A percentile compares a stretch with the other conserved stretches of the same genome.
Evolutionary conservation across 1,140 invertebrate species (phyloP).

Genomic region (Drosophila bocki): DNA sequence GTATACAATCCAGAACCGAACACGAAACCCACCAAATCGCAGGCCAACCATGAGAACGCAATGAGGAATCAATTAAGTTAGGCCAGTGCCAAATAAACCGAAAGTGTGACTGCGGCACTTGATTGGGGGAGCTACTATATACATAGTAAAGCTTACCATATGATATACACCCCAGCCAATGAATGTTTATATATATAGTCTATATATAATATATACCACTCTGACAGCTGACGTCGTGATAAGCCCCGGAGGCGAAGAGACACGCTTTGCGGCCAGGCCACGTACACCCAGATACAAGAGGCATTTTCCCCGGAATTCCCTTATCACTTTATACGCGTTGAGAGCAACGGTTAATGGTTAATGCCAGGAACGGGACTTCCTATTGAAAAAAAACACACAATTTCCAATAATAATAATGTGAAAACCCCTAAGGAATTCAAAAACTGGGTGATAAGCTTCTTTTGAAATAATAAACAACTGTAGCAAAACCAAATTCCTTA

Average conservation of each 20-base stretch:
- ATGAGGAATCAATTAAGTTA: constrained; percentile 48
- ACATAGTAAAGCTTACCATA: constrained; percentile 1
- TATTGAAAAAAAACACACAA: not conserved
- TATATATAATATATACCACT: not conserved
- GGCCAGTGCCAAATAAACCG: constrained; percentile 24
- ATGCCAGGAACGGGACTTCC: not conserved
- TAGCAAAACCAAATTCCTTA: not conserved
- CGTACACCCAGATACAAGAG: constrained; percentile 24
- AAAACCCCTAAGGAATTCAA: not conserved
- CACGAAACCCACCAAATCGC: constrained; percentile 16
- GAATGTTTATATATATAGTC: not conserved
- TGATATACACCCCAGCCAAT: not conserved
- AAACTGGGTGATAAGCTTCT: not conserved
- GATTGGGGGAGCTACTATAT: not conserved
- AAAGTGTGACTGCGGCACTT: constrained; percentile 9
- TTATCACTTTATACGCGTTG: constrained; percentile 28
- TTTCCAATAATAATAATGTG: not conserved
- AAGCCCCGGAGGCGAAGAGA: constrained; percentile 12
- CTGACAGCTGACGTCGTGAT: constrained; percentile 39
- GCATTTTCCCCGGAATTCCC: constrained; percentile 22
- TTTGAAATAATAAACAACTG: not conserved
- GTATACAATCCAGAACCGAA: constrained; percentile 9
- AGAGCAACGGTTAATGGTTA: constrained; percentile 3
- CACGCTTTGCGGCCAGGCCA: constrained; percentile 24
- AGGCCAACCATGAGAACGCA: constrained; percentile 23